These are phyloP conservation scores for Arvicanthis niloticus DNA, from an alignment of 2,113 vertebrate genomes.

Conservation along the genomic window DNA sequence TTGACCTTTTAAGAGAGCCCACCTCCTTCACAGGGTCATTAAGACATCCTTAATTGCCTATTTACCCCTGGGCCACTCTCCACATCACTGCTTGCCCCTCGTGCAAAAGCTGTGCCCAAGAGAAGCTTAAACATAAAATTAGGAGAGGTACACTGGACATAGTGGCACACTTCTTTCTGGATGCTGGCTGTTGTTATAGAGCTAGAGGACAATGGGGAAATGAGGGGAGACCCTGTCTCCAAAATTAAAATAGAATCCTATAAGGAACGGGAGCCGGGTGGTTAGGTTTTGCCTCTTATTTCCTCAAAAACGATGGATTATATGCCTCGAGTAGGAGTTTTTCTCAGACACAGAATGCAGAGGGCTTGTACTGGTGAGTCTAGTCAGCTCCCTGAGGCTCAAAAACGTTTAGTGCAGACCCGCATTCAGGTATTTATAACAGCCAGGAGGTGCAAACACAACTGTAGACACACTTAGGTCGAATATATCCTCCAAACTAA, in stretches of 20 bases:
- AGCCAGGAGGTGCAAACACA: not conserved
- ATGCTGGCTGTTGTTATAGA: not conserved
- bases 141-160: not conserved
- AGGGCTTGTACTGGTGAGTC: not conserved
- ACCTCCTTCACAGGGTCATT: not conserved
- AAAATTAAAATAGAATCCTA: not conserved
- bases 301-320: not conserved
- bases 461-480: not conserved
- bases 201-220: not conserved
- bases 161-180: too few species aligned
- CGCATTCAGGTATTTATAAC: not conserved
- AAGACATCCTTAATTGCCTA: not conserved
- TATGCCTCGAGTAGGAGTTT: not conserved
- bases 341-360: not conserved
- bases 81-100: not conserved
- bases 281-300: not conserved
- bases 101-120: not conserved
- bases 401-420: not conserved
- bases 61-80: not conserved
- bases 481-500: not conserved
- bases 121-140: not conserved
- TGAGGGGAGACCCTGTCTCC: not conserved
- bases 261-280: fast-evolving
- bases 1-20: not conserved
- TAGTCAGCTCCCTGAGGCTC: not conserved